These are phyloP conservation scores for Blastobasis lacticolella DNA, from an alignment of 2,888 invertebrate species.

Conservation along the genomic window DNA sequence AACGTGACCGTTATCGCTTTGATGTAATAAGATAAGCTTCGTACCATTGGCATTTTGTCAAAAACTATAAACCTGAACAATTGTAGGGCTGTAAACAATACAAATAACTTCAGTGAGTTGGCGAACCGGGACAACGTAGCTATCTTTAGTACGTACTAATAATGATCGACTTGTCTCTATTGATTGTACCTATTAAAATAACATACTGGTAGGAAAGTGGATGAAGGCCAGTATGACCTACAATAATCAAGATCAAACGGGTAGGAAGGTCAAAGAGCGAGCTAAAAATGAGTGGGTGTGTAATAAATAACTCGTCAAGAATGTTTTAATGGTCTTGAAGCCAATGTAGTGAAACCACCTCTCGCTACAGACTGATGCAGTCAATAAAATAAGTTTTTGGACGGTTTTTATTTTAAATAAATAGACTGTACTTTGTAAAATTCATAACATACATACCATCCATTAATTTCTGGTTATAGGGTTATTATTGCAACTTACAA, in stretches of 20 bases:
- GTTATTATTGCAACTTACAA: too few species aligned
- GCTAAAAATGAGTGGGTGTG: background rate
- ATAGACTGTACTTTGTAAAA: too few species aligned
- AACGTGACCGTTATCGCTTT: slow-evolving; percentile 8
- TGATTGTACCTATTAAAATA: too few species aligned
- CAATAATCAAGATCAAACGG: background rate
- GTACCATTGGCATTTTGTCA: slow-evolving; percentile 16
- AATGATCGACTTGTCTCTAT: too few species aligned
- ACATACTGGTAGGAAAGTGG: too few species aligned
- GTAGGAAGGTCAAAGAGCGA: slow-evolving; percentile 1
- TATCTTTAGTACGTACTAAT: background rate
- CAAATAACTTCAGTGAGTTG: slow-evolving; percentile 2
- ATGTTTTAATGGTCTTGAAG: slow-evolving; percentile 1
- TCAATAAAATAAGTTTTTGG: too few species aligned
- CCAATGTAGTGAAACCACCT: slow-evolving; percentile 16
- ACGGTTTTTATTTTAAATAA: too few species aligned
- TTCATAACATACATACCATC: too few species aligned
- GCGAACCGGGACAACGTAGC: background rate
- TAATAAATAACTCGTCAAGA: background rate
- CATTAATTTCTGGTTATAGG: too few species aligned
- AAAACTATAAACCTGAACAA: slow-evolving; percentile 13
- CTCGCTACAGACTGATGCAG: too few species aligned
- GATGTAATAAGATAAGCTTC: slow-evolving; percentile 8
- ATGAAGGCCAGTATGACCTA: background rate
- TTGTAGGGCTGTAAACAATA: slow-evolving; percentile 9